Percentiles rank a stretch among this genome's conserved stretches.
Evolutionary conservation across 2,797 vertebrate species (phyloP).

Genomic region (Pangasius djambal): DNA sequence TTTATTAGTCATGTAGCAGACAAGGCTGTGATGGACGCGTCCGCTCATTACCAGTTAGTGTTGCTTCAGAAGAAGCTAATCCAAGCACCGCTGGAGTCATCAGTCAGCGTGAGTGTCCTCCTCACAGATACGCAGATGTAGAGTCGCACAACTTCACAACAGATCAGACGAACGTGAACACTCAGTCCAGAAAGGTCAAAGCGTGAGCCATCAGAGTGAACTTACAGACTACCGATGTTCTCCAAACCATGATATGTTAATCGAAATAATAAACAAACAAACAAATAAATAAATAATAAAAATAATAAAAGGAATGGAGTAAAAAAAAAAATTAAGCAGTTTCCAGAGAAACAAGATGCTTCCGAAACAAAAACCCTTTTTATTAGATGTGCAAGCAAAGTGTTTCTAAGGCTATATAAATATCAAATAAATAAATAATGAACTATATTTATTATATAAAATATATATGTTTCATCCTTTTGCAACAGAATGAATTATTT

Average conservation of each 20-base stretch:
- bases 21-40: conserved; percentile 72
- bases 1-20: conserved; percentile 79
- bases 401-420: not conserved
- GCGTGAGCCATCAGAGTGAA: not conserved
- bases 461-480: not conserved
- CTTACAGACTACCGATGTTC: not conserved
- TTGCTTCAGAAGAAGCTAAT: conserved; percentile 76
- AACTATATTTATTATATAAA: not conserved
- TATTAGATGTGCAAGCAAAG: not conserved
- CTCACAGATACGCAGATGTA: conserved; percentile 24
- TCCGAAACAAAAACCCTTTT: not conserved
- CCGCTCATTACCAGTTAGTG: conserved; percentile 81
- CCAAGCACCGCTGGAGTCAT: conserved; percentile 68
- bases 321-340: too few species aligned
- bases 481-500: not conserved
- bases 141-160: conserved; percentile 50
- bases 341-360: not conserved
- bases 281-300: not conserved
- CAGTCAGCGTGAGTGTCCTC: conserved; percentile 62
- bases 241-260: not conserved
- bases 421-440: not conserved
- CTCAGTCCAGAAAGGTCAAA: not conserved
- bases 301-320: not conserved
- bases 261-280: not conserved
- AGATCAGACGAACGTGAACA: not conserved